Conservation (phyloP, 1,140 invertebrate species). For the Drosophila chauvacae region DNA sequence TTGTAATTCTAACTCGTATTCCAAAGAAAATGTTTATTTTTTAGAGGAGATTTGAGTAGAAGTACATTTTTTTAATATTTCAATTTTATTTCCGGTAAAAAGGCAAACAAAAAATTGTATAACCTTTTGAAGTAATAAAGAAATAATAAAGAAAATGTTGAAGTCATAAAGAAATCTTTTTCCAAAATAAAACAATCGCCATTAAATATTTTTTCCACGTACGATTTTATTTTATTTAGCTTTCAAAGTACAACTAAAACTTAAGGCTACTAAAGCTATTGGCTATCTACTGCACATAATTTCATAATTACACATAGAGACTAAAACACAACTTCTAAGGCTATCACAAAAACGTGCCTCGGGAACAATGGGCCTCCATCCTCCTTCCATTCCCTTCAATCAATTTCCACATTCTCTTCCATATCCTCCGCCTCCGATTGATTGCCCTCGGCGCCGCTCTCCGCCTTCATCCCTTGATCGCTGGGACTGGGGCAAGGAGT, state of each 20-base stretch:
- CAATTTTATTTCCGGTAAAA: not conserved
- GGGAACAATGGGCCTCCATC: not conserved
- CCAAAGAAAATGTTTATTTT: not conserved
- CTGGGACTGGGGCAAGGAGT: constrained; percentile 60
- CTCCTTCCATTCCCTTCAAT: constrained; percentile 38
- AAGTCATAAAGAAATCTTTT: not conserved
- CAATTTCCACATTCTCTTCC: constrained; percentile 83
- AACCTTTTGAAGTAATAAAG: too few relatives aligned
- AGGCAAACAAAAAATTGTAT: too few relatives aligned
- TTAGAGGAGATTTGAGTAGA: too few relatives aligned
- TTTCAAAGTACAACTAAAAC: constrained; percentile 56
- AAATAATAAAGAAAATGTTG: too few relatives aligned
- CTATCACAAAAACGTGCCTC: constrained; percentile 64
- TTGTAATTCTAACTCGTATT: too few relatives aligned
- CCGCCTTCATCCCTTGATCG: constrained; percentile 46
- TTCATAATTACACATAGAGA: constrained; percentile 24
- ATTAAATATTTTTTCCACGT: constrained; percentile 7
- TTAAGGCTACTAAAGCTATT: constrained; percentile 77
- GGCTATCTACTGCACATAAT: constrained; percentile 8
- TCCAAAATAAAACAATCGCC: not conserved
- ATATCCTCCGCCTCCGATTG: constrained; percentile 66
- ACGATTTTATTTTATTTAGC: constrained; percentile 54
- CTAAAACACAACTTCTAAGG: constrained; percentile 49
- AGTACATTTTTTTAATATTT: not conserved
- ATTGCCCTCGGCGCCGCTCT: constrained; percentile 68